Base-by-base conservation (phyloP, 2,113 vertebrate species). In the Vidua chalybeata region DNA sequence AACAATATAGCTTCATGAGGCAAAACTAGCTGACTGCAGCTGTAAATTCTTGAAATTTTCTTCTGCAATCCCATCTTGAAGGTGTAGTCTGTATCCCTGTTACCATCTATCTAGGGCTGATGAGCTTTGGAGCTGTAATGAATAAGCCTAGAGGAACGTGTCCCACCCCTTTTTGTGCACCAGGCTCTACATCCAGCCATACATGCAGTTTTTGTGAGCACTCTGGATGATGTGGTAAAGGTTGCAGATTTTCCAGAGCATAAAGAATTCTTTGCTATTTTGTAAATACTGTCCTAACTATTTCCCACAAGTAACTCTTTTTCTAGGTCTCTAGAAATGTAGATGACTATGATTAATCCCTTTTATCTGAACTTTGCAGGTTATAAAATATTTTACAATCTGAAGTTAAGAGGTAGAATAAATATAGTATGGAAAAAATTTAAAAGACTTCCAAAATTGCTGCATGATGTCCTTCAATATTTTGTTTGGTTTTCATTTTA, bases 261-360 rank as follows among this genome's bases (percentile, higher is more conserved):
- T 91, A 93, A 95, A 91, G 83, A 67, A 77, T 74, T 87, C 39
- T 69, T 95, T 52, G 67, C 83, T 94, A 12, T 94, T 97, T 85
- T 79, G 55, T 35, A 78, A 91, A 81, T 33, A 28, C 39, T 51
- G 46, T 55, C 74, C 17, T 71, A 68, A 73, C 61, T 78, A 14
- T 64, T 78, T 64, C n/a, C 49, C 39, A 23, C 4, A 8, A 21
- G 23, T 79, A 82, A 84, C 19, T 84, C 33, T 62, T 71, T 82
- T 59, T 43, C 33, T 69, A 43, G 52, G 51, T 21, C 35, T 66
- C 54, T 52, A 58, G 68, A 86, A 66, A 84, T 59, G 61, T 37
- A 37, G 23, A 24, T 72, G 15, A 71, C 59, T 55, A 28, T 35
- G 39, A 76, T 56, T 61, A 80, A 59, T 48, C 39, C 8, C 28